Evolutionary conservation across 2,113 vertebrate genomes (phyloP).

Genomic region (Platysteira castanea): DNA sequence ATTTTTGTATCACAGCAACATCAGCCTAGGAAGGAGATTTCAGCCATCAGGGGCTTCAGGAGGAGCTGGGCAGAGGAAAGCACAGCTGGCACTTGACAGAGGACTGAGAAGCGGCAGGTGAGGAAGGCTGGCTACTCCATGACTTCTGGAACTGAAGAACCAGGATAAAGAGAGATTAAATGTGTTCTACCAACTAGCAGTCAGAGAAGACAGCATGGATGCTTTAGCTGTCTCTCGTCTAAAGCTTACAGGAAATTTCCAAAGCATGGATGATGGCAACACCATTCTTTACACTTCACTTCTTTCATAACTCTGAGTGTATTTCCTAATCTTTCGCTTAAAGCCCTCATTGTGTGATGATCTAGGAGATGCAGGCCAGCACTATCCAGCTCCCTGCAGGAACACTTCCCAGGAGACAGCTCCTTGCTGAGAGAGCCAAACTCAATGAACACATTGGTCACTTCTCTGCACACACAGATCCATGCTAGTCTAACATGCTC

Average conservation of each 20-base stretch:
- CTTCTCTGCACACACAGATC: not conserved
- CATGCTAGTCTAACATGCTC: rapidly evolving
- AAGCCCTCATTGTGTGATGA: rapidly evolving
- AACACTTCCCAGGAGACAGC: not conserved
- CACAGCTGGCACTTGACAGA: not conserved
- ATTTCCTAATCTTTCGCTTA: not conserved
- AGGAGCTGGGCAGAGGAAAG: not conserved
- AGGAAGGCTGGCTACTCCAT: not conserved
- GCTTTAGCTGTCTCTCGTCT: not conserved
- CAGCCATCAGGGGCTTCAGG: not conserved
- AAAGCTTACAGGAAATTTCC: not conserved
- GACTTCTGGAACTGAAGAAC: not conserved
- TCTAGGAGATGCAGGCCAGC: not conserved
- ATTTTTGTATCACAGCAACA: not conserved
- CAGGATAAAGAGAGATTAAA: not conserved
- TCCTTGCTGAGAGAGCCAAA: not conserved
- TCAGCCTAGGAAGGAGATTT: not conserved
- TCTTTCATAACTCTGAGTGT: not conserved
- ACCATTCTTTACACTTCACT: not conserved
- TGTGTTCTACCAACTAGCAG: not conserved
- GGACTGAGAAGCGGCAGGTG: not conserved
- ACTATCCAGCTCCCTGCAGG: not conserved
- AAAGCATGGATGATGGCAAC: not conserved
- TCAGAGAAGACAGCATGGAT: not conserved
- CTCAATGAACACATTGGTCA: not conserved